Conservation (phyloP, 53 echinoderm and acorn worm species). For the Paracentrotus lividus region DNA sequence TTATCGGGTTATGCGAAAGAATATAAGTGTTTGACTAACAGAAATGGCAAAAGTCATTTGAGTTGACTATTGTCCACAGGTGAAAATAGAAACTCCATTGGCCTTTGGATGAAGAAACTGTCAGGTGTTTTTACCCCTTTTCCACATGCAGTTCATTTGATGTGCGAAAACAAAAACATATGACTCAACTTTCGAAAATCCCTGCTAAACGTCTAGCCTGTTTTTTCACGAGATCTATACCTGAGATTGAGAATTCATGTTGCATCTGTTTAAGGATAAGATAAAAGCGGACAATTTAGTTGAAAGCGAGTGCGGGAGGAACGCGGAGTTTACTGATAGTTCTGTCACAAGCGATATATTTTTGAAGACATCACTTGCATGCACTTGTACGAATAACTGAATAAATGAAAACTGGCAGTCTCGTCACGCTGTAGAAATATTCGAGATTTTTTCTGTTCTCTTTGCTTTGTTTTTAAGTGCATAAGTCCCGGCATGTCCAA, state of each 20-base stretch:
- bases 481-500: no score
- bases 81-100: no score
- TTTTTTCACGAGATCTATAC: background rate
- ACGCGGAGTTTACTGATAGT: background rate
- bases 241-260: background rate
- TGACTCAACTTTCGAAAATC: constrained; percentile 2
- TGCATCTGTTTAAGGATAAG: background rate
- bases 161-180: background rate
- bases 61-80: background rate
- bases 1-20: no score
- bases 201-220: constrained; percentile 15
- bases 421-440: constrained; percentile 7
- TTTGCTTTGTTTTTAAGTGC: no score
- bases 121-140: background rate
- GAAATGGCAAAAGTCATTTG: background rate
- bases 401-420: constrained; percentile 17
- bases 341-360: constrained; percentile 23
- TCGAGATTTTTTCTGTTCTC: no score
- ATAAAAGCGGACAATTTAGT: background rate
- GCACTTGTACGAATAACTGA: background rate
- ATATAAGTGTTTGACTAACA: no score
- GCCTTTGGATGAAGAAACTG: no score
- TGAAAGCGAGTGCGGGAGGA: constrained; percentile 2
- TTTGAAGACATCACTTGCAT: background rate
- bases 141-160: no score